A percentile compares a stretch with the other conserved stretches of the same genome.
Evolutionary conservation across 2,888 invertebrate genomes (phyloP).

Genomic region (Chesias legatella): DNA sequence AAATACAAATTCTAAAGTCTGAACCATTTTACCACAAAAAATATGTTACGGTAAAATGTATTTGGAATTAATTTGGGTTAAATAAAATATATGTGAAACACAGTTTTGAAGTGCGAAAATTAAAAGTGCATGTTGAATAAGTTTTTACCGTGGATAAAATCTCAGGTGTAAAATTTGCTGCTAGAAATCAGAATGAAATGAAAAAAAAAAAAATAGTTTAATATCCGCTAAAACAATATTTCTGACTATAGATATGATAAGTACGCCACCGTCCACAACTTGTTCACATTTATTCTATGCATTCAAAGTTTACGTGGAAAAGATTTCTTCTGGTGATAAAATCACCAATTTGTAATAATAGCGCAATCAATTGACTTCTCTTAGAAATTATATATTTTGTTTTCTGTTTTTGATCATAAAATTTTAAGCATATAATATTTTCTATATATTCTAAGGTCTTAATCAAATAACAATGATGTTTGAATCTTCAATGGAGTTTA

Average conservation of each 20-base stretch:
- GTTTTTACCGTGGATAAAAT: slow-evolving; percentile 7
- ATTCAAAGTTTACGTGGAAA: too few relatives aligned
- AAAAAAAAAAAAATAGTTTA: slow-evolving; percentile 6
- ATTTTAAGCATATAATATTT: slow-evolving; percentile 1
- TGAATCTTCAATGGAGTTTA: slow-evolving; percentile 2
- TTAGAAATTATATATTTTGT: too few relatives aligned
- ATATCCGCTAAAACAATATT: slow-evolving; percentile 1
- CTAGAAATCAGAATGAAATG: slow-evolving; percentile 11
- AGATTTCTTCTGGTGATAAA: too few relatives aligned
- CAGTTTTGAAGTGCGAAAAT: slow-evolving; percentile 4
- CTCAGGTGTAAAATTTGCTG: slow-evolving; percentile 9
- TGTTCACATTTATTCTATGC: too few relatives aligned
- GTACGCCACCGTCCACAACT: too few relatives aligned
- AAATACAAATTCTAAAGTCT: too few relatives aligned
- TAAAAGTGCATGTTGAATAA: slow-evolving; percentile 4
- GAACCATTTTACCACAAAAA: too few relatives aligned
- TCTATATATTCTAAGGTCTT: slow-evolving; percentile 1
- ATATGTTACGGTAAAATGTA: too few relatives aligned
- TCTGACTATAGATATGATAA: too few relatives aligned
- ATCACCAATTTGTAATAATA: too few relatives aligned
- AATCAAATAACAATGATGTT: slow-evolving; percentile 1
- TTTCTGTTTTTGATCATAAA: background rate
- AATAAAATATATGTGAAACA: background rate
- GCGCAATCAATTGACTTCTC: too few relatives aligned
- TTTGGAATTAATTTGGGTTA: too few relatives aligned